A percentile compares a stretch with the other conserved stretches of the same genome.
Conservation (phyloP, 2,797 vertebrate species). For the Paramormyrops hopkinsi region DNA sequence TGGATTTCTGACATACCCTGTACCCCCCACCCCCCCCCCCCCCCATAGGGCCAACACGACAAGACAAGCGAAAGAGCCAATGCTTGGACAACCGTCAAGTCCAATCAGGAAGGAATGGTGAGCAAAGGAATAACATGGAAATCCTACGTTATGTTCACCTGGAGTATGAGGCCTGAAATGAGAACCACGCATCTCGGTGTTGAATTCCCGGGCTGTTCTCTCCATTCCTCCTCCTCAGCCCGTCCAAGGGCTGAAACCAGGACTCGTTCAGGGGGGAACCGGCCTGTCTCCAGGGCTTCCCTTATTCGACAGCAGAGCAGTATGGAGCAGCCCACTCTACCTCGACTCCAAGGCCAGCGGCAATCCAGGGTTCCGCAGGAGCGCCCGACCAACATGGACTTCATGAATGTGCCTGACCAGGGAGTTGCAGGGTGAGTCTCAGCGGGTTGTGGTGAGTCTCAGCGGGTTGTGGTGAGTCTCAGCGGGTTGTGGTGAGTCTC, state of each 20-base stretch:
- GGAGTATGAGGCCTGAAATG: neutral
- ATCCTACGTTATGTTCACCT: neutral
- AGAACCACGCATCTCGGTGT: neutral
- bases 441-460: neutral
- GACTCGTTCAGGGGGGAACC: conserved; percentile 10
- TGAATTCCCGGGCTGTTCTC: neutral
- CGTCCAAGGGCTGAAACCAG: conserved; percentile 19
- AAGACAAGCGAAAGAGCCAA: conserved; percentile 66
- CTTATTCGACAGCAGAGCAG: conserved; percentile 62
- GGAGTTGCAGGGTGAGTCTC: conserved; percentile 69
- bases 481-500: neutral
- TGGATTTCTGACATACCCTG: neutral
- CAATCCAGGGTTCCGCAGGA: conserved; percentile 44
- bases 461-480: neutral
- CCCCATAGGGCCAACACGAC: conserved; percentile 65
- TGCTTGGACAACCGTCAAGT: conserved; percentile 36
- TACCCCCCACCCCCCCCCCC: neutral
- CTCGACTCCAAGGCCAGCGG: conserved; percentile 46
- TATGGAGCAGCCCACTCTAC: conserved; percentile 72
- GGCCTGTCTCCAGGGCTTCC: conserved; percentile 43
- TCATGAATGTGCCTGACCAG: conserved; percentile 75
- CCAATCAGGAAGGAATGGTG: conserved; percentile 45
- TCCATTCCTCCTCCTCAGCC: conserved; percentile 30
- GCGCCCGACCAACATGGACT: conserved; percentile 55
- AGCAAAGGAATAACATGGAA: neutral